A percentile compares a stretch with the other conserved stretches of the same genome.
Conservation (phyloP, 2,888 invertebrate species). For the Tanaodytes sp. region DNA sequence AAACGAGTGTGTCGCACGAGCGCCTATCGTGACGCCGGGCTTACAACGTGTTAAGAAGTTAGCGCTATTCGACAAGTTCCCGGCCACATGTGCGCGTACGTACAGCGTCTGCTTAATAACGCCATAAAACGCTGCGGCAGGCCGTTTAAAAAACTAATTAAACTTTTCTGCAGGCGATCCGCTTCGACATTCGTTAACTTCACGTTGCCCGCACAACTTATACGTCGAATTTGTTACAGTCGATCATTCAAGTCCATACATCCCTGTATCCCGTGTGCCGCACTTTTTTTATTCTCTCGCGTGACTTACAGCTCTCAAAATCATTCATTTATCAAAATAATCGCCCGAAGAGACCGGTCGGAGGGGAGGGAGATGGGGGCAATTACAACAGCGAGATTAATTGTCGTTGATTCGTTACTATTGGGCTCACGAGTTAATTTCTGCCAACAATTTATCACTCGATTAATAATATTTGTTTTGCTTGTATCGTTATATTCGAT, state of each 20-base stretch:
- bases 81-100: slow-evolving; percentile 51
- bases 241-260: slow-evolving; percentile 52
- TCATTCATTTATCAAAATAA: slow-evolving; percentile 49
- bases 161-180: slow-evolving; percentile 56
- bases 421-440: slow-evolving; percentile 15
- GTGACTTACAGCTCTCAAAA: slow-evolving; percentile 42
- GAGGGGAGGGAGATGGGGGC: background rate
- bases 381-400: slow-evolving; percentile 35
- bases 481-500: too few relatives aligned
- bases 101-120: slow-evolving; percentile 53
- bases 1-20: slow-evolving; percentile 30
- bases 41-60: slow-evolving; percentile 53
- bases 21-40: slow-evolving; percentile 30
- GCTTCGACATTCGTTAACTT: slow-evolving; percentile 56
- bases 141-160: slow-evolving; percentile 56
- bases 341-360: slow-evolving; percentile 18
- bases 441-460: too few relatives aligned
- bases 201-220: slow-evolving; percentile 49
- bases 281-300: slow-evolving; percentile 12
- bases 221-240: slow-evolving; percentile 55
- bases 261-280: slow-evolving; percentile 35
- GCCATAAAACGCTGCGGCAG: slow-evolving; percentile 55
- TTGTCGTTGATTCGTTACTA: slow-evolving; percentile 23
- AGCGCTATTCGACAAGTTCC: slow-evolving; percentile 49
- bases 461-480: too few relatives aligned